Percentiles rank a stretch among this genome's conserved stretches.
Evolutionary conservation across 2,113 vertebrate species (phyloP).

Genomic region (Spermophilus dauricus): DNA sequence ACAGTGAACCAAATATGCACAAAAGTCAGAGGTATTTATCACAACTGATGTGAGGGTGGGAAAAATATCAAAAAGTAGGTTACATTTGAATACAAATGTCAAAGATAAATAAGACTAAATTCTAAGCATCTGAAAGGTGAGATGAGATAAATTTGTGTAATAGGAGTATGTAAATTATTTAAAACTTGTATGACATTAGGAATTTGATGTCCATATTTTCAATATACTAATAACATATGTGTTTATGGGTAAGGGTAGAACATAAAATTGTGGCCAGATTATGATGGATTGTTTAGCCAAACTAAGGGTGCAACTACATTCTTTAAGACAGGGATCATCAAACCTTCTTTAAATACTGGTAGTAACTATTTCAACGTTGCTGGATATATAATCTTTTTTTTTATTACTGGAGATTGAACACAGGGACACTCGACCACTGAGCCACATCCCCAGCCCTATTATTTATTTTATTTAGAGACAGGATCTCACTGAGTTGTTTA

Average conservation of each 20-base stretch:
- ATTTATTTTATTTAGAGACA: too few relatives aligned
- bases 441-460: too few relatives aligned
- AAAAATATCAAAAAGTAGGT: background rate
- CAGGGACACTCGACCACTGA: too few relatives aligned
- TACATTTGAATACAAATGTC: background rate
- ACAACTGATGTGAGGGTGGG: background rate
- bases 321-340: background rate
- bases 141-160: background rate
- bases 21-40: background rate
- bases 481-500: too few relatives aligned
- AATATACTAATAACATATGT: background rate
- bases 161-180: background rate
- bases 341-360: background rate
- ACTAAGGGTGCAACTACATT: background rate
- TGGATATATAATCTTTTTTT: background rate
- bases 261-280: background rate
- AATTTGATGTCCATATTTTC: background rate
- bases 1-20: background rate
- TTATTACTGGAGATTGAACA: too few relatives aligned
- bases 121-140: background rate
- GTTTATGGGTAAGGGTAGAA: background rate
- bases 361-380: background rate
- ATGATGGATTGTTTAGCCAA: background rate
- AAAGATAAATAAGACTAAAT: background rate
- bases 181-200: background rate